Base-by-base conservation (phyloP, 2,797 vertebrate species). In the Hybognathus amarus region DNA sequence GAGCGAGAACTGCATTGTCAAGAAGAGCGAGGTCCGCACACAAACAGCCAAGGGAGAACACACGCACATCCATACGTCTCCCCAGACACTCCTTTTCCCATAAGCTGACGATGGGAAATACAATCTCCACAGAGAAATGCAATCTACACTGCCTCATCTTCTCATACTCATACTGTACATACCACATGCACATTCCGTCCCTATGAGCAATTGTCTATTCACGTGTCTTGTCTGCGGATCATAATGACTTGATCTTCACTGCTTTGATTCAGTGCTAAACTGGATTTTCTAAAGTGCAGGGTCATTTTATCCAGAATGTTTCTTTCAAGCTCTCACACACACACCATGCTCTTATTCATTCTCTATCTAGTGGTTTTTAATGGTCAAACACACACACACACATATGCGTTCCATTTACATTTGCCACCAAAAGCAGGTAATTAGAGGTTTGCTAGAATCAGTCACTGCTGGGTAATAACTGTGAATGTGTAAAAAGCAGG, bases 31-130 rank as follows among this genome's bases (percentile, higher is more conserved):
- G 66, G 54, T 83, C 75, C 8, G 50, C 64, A 73, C 83, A 83
- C 69, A 82, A 71, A 81, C 24, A 63, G 63, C 67, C 7, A 18
- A 45, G 18, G 15, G 33, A 52, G 71, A 24, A 56, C 52, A 22
- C 69, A 38, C 50, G 75, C 79, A 85, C 85, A 80, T 33, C 77
- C 79, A 84, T 85, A 79, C 73, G 56, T 86, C 76, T 77, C 59
- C 33, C 75, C 56, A 73, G 75, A 79, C 81, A 38, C 78, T 80
- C 33, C 67, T 82, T 63, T 82, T 84, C 84, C 82, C 84, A 86
- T 82, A 84, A 84, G 36, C 84, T 82, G 82, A 79, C n/a, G 38
- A 77, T 84, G 79, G 85, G 84, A 87, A 88, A 88, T 87, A 59
- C 81, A 87, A 88, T 88, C 82, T 88, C 74, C 82, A 24, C 64